Base-by-base conservation (phyloP, 2,113 vertebrate genomes). In the Peromyscus polionotus region DNA sequence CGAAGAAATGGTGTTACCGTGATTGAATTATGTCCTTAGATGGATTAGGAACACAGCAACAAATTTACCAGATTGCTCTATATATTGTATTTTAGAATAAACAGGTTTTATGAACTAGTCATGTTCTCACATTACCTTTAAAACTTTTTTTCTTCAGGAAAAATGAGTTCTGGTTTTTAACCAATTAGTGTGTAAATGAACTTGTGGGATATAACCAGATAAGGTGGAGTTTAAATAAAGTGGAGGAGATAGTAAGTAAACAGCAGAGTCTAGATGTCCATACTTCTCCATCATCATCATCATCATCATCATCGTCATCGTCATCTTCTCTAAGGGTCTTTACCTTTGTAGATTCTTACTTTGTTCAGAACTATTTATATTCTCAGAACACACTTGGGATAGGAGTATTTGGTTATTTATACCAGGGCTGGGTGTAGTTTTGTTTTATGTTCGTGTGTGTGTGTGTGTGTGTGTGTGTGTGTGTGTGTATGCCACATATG, bases 41-140 rank as follows among this genome's bases (percentile, higher is more conserved):
- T 73, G 22, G 91, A 51, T 20, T 73, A 88, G 83, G 39, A 94
- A 45, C n/a, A 81, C 61, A 86, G 77, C 42, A 85, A 48, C 31
- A 73, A 4, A 79, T 93, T 96, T 80, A 57, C 63, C 36, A 70
- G 67, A 75, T 84, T 59, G 17, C 16, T 42, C 54, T 51, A 1
- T 67, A 90, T 85, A 65, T 72, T 70, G 68, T 61, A 26, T 48
- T 83, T 73, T 45, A 26, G 28, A 67, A 28, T 45, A 75, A 80
- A 80, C 54, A 86, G 72, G 73, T 96, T 94, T 76, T 94, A 63
- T 83, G 86, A 94, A 83, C 31, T 94, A 90, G 73, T 95, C 3
- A 59, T 61, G n/a, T 92, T 83, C 31, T 26, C 75, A 54, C 17
- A 22, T 88, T 94, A 77, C 61, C 54, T 96, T 94, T 90, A 92